Base-by-base conservation (phyloP, 2,888 invertebrate genomes). In the Lathronympha strigana region DNA sequence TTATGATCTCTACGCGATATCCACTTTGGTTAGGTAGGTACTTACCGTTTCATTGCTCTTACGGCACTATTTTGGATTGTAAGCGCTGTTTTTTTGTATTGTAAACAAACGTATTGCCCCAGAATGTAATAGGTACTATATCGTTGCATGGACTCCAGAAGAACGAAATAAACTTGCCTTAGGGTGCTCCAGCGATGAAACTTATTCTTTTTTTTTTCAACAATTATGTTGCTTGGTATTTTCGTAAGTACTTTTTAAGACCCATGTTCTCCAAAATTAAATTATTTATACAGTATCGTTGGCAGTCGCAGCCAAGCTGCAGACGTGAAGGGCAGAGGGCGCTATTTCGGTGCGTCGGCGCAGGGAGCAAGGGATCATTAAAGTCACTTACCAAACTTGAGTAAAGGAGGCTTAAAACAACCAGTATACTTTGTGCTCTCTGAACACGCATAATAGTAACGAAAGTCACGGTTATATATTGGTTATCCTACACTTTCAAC, bases 301-400 rank as follows among this genome's bases (percentile, higher is more conserved):
- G 88, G 88, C 87, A 87, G 75, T 31, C 33, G 88, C 19, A 90
- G 90, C 84, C 83, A 77, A 74, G 78, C 78, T 85, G 64, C 51
- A 70, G 72, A 72, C 74, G 69, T 72, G 71, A 77, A 80, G 81
- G 83, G 63, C 63, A 63, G 81, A 78, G 74, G 73, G 63, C 68
- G 78, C 74, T 79, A 77, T 78, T 78, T 77, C 71, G 73, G 81
- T 76, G 74, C 72, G 70, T 70, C 63, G 73, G 67, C 69, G 72
- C 73, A 75, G 69, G 47, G 47, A 23, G n/a, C n/a, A 47, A n/a
- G 23, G 11, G 43, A 19, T 1, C 8, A 47, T 47, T 47, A 13
- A 4, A 23, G 23, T 17, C 47, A 8, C 19, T 47, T 47, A 47
- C 17, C 15, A 9, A 21, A 8, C 21, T 19, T n/a, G 8, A 6